These are phyloP conservation scores for Orthonychiurus folsomi DNA, from an alignment of 2,888 invertebrate genomes.

Conservation along the genomic window DNA sequence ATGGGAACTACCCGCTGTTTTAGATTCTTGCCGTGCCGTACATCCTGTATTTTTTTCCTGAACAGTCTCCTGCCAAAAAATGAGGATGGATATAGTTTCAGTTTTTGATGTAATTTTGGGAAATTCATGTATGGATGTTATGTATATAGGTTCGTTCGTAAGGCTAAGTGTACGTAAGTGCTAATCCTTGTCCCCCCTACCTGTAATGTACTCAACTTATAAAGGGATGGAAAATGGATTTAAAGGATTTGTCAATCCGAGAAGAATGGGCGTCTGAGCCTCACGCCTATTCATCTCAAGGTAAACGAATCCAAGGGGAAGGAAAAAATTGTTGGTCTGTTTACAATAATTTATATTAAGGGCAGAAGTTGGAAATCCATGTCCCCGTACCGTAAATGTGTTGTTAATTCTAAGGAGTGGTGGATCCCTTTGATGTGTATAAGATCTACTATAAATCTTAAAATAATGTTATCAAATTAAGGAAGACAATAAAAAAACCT, in stretches of 20 bases:
- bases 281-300: constrained; percentile 6
- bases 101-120: too few relatives aligned
- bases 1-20: too few relatives aligned
- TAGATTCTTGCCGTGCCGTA: too few relatives aligned
- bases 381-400: not conserved
- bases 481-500: constrained; percentile 1
- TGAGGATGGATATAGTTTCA: too few relatives aligned
- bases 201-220: not conserved
- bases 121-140: too few relatives aligned
- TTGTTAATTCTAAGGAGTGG: not conserved
- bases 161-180: too few relatives aligned
- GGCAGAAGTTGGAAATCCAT: not conserved
- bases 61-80: not conserved
- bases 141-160: too few relatives aligned
- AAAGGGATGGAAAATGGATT: not conserved
- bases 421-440: not conserved
- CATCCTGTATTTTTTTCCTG: too few relatives aligned
- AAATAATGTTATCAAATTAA: not conserved
- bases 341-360: too few relatives aligned
- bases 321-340: too few relatives aligned
- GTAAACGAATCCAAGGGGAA: too few relatives aligned
- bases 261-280: constrained; percentile 12
- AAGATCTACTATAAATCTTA: not conserved
- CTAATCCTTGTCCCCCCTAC: too few relatives aligned
- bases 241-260: not conserved